Conservation (phyloP, 2,797 vertebrate species). For the Argya squamiceps region DNA sequence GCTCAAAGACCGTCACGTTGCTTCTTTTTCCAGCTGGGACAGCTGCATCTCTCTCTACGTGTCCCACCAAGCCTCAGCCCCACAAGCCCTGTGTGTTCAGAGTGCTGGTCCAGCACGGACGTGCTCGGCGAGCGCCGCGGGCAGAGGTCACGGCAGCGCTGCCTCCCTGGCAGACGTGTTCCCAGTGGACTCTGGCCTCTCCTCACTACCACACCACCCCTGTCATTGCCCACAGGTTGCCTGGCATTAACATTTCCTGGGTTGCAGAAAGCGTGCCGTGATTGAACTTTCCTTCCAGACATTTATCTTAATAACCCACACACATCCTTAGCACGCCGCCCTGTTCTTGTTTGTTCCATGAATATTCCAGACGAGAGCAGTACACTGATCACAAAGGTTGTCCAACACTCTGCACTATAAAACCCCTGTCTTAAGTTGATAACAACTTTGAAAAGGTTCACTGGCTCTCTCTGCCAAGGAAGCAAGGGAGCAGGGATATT, state of each 20-base stretch:
- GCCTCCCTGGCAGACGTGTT: not conserved
- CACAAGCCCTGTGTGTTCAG: not conserved
- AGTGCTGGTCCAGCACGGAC: not conserved
- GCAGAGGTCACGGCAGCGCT: not conserved
- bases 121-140: fast-evolving
- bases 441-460: not conserved
- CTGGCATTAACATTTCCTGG: not conserved
- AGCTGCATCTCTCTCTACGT: not conserved
- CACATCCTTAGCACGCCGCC: not conserved
- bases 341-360: not conserved
- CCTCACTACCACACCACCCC: not conserved
- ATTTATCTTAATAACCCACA: not conserved
- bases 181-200: not conserved
- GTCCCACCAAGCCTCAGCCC: not conserved
- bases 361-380: not conserved
- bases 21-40: not conserved
- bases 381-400: not conserved
- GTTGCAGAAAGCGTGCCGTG: not conserved
- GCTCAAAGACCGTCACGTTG: fast-evolving
- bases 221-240: not conserved
- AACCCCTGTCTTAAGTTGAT: not conserved
- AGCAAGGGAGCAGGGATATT: not conserved
- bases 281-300: not conserved
- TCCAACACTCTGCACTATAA: not conserved
- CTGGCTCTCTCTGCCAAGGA: not conserved